Conservation (phyloP, 2,797 vertebrate genomes). For the Danio choprae region DNA sequence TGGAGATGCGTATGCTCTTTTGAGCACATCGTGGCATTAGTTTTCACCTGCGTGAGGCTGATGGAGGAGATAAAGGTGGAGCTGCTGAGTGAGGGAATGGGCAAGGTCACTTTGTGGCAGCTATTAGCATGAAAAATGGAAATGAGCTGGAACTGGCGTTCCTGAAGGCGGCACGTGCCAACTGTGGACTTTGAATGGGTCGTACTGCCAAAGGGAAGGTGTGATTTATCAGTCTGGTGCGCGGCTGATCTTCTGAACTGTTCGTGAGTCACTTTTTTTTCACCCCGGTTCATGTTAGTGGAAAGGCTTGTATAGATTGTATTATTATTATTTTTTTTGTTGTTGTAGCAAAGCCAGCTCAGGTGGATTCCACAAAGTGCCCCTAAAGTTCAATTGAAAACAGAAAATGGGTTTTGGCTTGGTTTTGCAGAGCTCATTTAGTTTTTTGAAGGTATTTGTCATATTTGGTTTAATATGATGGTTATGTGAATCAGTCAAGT, state of each 20-base stretch:
- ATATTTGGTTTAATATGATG: neutral
- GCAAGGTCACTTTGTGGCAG: slow-evolving; percentile 17
- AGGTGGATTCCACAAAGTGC: neutral
- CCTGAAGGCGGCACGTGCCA: slow-evolving; percentile 19
- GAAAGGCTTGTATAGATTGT: neutral
- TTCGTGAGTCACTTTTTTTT: neutral
- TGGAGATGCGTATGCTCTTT: neutral
- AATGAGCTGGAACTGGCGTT: slow-evolving; percentile 29
- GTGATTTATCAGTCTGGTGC: slow-evolving; percentile 35
- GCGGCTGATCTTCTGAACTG: slow-evolving; percentile 33
- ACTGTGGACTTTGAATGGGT: slow-evolving; percentile 26
- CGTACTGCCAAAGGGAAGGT: slow-evolving; percentile 24
- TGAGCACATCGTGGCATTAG: slow-evolving; percentile 13
- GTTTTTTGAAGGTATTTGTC: neutral
- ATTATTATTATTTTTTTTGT: neutral
- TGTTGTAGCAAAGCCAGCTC: neutral
- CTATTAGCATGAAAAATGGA: slow-evolving; percentile 31
- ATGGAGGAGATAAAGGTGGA: slow-evolving; percentile 19
- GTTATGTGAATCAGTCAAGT: neutral
- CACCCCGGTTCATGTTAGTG: neutral
- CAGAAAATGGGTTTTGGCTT: neutral
- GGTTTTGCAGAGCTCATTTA: neutral
- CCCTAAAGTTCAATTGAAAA: neutral
- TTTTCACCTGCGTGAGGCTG: slow-evolving; percentile 26
- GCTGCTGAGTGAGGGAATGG: slow-evolving; percentile 1